Evolutionary conservation across 92 coral and sea anemone species (phyloP).

Genomic region (Heteractis magnifica): DNA sequence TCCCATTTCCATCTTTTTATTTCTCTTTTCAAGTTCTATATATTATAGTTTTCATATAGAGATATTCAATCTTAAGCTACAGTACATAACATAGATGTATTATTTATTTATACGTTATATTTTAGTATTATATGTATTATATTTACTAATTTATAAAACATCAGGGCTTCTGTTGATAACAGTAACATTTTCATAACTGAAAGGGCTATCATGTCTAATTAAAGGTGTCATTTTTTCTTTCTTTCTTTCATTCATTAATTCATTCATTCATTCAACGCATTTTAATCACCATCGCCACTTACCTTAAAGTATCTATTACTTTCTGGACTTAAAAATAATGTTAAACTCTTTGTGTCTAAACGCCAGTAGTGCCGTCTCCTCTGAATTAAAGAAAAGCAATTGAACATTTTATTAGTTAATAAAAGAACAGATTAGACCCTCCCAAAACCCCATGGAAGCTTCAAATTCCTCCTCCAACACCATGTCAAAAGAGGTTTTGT

Average conservation of each 20-base stretch:
- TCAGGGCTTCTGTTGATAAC: too few species aligned
- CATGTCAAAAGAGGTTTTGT: not conserved
- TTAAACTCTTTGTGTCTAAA: slow-evolving; percentile 90
- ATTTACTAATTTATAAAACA: too few species aligned
- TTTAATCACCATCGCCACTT: not conserved
- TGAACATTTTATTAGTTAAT: not conserved
- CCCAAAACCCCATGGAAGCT: too few species aligned
- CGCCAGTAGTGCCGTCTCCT: slow-evolving; percentile 97
- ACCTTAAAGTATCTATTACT: slow-evolving; percentile 92
- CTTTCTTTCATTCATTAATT: not conserved
- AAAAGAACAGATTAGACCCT: not conserved
- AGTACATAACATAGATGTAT: too few species aligned
- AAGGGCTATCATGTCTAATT: too few species aligned
- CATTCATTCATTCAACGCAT: not conserved
- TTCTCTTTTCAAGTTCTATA: too few species aligned
- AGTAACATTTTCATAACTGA: too few species aligned
- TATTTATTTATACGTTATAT: too few species aligned
- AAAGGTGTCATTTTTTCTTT: not conserved
- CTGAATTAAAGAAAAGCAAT: slow-evolving; percentile 36
- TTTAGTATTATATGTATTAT: too few species aligned
- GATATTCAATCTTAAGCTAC: too few species aligned
- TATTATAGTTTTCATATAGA: too few species aligned
- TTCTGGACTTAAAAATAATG: slow-evolving; percentile 80
- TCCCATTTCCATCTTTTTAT: not conserved
- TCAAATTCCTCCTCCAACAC: too few species aligned